These are phyloP conservation scores for Acipenser ruthenus DNA, from an alignment of 2,797 vertebrate species.

Conservation along the genomic window DNA sequence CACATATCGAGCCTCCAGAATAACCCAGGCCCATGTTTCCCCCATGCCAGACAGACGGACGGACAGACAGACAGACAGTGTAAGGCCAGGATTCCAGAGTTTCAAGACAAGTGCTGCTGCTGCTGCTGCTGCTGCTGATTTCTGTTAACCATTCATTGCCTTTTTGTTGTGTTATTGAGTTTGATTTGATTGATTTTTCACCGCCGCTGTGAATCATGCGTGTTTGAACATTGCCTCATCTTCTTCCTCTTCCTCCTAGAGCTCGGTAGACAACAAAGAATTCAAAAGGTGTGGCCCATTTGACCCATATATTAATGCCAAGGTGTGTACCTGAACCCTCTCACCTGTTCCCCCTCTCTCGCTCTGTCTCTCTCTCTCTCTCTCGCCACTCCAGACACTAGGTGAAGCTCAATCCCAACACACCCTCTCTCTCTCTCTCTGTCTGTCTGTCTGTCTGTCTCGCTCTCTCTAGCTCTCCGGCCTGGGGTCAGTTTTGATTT, in stretches of 20 bases:
- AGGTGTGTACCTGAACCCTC: slow-evolving; percentile 86
- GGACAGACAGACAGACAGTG: too few species aligned
- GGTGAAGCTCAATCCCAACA: slow-evolving; percentile 35
- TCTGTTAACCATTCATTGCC: slow-evolving; percentile 58
- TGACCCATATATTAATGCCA: slow-evolving; percentile 99
- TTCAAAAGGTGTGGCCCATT: slow-evolving; percentile 99
- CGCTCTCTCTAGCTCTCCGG: too few species aligned
- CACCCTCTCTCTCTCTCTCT: background rate
- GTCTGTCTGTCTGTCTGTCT: background rate
- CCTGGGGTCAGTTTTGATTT: too few species aligned
- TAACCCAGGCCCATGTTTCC: too few species aligned
- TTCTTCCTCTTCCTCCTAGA: slow-evolving; percentile 84
- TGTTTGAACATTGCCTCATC: slow-evolving; percentile 59
- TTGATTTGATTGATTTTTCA: slow-evolving; percentile 35
- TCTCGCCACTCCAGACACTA: slow-evolving; percentile 23
- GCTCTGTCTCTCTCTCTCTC: background rate
- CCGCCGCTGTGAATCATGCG: slow-evolving; percentile 13
- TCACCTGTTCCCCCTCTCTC: slow-evolving; percentile 20
- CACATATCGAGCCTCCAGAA: too few species aligned
- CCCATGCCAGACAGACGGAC: too few species aligned
- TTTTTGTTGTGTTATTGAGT: slow-evolving; percentile 48
- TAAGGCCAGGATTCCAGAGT: too few species aligned
- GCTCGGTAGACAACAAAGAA: slow-evolving; percentile 95
- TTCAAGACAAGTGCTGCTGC: background rate
- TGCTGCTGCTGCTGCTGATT: background rate